Base-by-base conservation (phyloP, 1,140 invertebrate species). In the Sitobion miscanthi region DNA sequence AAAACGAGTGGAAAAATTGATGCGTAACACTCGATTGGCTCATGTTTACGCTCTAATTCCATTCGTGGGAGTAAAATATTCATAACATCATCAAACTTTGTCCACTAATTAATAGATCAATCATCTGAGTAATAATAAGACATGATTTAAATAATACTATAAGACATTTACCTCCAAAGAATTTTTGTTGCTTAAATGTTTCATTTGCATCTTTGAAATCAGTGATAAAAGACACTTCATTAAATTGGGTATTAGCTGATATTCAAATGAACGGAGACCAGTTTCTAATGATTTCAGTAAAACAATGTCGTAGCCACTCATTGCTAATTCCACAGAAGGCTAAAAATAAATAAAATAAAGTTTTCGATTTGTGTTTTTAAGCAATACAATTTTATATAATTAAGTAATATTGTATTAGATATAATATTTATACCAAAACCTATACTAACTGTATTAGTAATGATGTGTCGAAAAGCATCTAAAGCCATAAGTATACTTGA, bases 21-120 rank as follows among this genome's bases (percentile, higher is more conserved):
- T 62, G 82, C n/a, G n/a, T 85, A 93, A 42, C 82, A 42, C 57
- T 57, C 5, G 38, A 52, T 54, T 93, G 91, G 35, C 45, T 86
- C 82, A 45, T 30, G 57, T 93, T 85, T 93, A 85, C 42, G 47
- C 57, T 93, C 91, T 9, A 93, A 0, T 93, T 93, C 91, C 91
- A 93, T 93, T 85, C 91, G n/a, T 57, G 91, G 91, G 0, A 93
- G 42, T 85, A 93, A 85, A 45, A 93, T 93, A n/a, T 54, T 42
- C 77, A 93, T 54, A 86, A 93, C 77, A 86, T 93, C 91, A 93
- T 93, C 91, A 85, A 93, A 93, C 38, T 93, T 57, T 42, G 69
- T 93, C 91, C 91, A 93, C 91, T 93, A 93, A 83, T 52, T 30
- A 93, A 86, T 57, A 93, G 21, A 83, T 52, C 11, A 93, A 45